Base-by-base conservation (phyloP, 2,888 invertebrate genomes). In the Aquatica leii region DNA sequence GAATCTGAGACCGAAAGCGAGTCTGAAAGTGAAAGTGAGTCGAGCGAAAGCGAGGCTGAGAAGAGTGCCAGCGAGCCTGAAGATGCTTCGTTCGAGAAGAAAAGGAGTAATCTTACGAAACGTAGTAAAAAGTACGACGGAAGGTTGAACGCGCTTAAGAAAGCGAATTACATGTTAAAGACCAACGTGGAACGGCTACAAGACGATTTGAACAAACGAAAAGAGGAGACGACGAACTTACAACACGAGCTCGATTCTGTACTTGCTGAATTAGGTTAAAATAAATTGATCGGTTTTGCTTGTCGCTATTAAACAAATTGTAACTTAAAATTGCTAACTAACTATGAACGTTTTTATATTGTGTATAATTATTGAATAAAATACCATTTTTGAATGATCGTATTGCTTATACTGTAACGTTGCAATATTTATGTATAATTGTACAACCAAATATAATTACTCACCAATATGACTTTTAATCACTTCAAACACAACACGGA, bases 171-270 rank as follows among this genome's bases (percentile, higher is more conserved):
- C 66, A 84, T 95, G 71, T 84, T 95, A 9, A 93, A 94, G 83
- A 92, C 94, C 0, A 95, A 94, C 77, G 93, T 94, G 0, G 95
- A 95, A 80, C 86, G 93, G 75, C 82, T 94, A 62, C 93, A 94
- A 79, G 95, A 95, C 78, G 93, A 94, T 77, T 87, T 95, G 48
- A 87, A 90, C 57, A 92, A 92, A 76, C 93, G 94, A 73, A 89
- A 92, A 72, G 93, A 94, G 73, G 88, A 91, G 81, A 92, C 94
- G 5, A 84, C 87, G 49, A 84, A 87, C 41, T 82, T 95, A 49
- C 91, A 95, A 81, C 90, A 92, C 74, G 95, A 95, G 80, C 82
- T 95, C 65, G 94, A 95, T 80, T 92, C 94, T 2, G 90, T 94
- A 17, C 86, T 95, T 67, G 91, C 93, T 35, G 94, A 95, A 82